A percentile compares a stretch with the other conserved stretches of the same genome.
Conservation (phyloP, 2,797 vertebrate genomes). For the Platyrinchus mystaceus region DNA sequence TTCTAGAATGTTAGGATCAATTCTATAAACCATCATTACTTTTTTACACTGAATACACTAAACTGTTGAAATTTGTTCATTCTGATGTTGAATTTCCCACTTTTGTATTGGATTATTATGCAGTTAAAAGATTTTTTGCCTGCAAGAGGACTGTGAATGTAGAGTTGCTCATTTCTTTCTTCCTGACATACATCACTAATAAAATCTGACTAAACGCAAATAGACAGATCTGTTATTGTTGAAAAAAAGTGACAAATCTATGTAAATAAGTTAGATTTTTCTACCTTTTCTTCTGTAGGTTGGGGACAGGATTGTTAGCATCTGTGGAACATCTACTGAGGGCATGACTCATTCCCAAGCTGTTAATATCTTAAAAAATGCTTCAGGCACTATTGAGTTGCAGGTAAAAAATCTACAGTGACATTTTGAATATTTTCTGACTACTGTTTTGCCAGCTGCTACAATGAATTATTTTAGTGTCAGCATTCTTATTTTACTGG, state of each 20-base stretch:
- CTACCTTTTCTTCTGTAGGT: constrained; percentile 77
- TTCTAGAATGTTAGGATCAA: background rate
- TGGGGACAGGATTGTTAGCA: constrained; percentile 93
- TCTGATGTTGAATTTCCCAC: background rate
- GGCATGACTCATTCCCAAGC: constrained; percentile 94
- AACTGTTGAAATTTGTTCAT: background rate
- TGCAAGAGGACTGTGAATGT: background rate
- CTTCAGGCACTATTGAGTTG: constrained; percentile 87
- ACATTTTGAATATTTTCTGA: background rate
- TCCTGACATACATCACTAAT: background rate
- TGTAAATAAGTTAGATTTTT: background rate
- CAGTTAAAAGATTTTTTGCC: background rate
- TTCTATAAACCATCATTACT: background rate
- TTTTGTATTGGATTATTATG: background rate
- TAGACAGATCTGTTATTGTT: background rate
- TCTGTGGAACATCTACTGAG: constrained; percentile 89
- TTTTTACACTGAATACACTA: background rate
- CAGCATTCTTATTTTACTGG: background rate
- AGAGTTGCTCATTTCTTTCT: background rate
- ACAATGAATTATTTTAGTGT: background rate
- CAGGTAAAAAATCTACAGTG: constrained; percentile 80
- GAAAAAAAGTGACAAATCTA: background rate
- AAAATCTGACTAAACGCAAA: background rate
- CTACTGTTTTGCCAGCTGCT: background rate
- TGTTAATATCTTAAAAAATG: constrained; percentile 90